Evolutionary conservation across 2,888 invertebrate species (phyloP).

Genomic region (Macrophya annulata): DNA sequence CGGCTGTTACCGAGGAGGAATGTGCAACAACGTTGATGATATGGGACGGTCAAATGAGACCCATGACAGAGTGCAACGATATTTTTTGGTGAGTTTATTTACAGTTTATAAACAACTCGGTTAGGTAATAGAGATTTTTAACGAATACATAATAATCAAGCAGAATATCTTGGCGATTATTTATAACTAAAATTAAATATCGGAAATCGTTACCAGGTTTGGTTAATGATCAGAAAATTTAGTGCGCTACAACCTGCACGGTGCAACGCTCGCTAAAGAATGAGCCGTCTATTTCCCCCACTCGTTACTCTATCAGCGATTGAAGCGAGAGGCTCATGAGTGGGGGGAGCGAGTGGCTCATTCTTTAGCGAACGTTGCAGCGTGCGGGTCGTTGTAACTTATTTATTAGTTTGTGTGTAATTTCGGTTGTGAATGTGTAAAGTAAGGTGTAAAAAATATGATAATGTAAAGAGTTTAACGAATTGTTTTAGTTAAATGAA

Average conservation of each 20-base stretch:
- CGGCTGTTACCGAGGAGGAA: slow-evolving; percentile 86
- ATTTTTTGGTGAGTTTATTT: slow-evolving; percentile 86
- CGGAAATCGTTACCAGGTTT: not conserved
- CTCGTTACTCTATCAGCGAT: not conserved
- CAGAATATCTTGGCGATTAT: not conserved
- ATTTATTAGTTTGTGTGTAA: not conserved
- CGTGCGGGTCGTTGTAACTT: slow-evolving; percentile 22
- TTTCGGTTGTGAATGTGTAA: not conserved
- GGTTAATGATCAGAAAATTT: not conserved
- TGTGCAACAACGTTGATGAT: slow-evolving; percentile 92
- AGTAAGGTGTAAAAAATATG: not conserved
- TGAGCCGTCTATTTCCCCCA: not conserved
- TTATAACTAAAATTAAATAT: not conserved
- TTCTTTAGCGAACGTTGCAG: slow-evolving; percentile 27
- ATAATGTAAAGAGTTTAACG: not conserved
- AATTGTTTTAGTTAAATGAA: not conserved
- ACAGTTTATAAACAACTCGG: not conserved
- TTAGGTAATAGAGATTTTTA: not conserved
- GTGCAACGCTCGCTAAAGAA: slow-evolving; percentile 22
- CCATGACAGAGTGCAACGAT: slow-evolving; percentile 90
- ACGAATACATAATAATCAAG: not conserved
- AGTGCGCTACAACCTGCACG: slow-evolving; percentile 1
- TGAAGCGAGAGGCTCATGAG: not conserved
- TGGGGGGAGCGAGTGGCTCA: slow-evolving; percentile 12
- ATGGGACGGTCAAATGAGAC: slow-evolving; percentile 88